A percentile compares a stretch with the other conserved stretches of the same genome.
phyloP scores from a whole-genome alignment of 2,113 vertebrate species.

The Hyperopisus bebe region DNA sequence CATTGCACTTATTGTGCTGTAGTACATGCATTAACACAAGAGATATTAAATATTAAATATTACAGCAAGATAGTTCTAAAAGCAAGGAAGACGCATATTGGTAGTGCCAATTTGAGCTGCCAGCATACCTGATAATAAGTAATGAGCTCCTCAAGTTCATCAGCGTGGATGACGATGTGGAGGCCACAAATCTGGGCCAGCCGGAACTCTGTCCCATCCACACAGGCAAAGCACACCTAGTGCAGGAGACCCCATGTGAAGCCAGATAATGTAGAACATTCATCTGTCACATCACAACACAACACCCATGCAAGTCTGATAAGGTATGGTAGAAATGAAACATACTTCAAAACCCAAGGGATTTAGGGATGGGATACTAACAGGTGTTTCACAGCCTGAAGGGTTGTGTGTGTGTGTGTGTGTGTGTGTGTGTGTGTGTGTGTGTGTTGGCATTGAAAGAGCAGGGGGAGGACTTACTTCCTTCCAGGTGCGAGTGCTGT shows the following conservation, averaged over 20 bases:
- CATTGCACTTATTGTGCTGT: background rate
- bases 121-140: slow-evolving; percentile 75
- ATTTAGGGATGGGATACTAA: background rate
- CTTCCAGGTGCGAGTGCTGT: slow-evolving; percentile 84
- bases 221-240: slow-evolving; percentile 87
- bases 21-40: background rate
- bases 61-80: background rate
- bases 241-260: background rate
- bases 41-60: background rate
- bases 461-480: slow-evolving; percentile 58
- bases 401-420: background rate
- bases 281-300: background rate
- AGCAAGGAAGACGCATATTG: background rate
- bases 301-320: background rate
- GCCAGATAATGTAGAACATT: background rate
- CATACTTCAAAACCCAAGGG: background rate
- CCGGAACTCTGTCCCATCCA: slow-evolving; percentile 80
- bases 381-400: background rate
- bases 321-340: background rate
- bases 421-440: background rate
- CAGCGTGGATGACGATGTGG: slow-evolving; percentile 86
- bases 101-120: background rate
- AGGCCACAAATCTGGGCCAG: slow-evolving; percentile 84
- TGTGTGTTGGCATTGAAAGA: no score
- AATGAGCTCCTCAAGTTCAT: slow-evolving; percentile 86